Conservation (phyloP, 2,888 invertebrate genomes). For the Ectemnius continuus region DNA sequence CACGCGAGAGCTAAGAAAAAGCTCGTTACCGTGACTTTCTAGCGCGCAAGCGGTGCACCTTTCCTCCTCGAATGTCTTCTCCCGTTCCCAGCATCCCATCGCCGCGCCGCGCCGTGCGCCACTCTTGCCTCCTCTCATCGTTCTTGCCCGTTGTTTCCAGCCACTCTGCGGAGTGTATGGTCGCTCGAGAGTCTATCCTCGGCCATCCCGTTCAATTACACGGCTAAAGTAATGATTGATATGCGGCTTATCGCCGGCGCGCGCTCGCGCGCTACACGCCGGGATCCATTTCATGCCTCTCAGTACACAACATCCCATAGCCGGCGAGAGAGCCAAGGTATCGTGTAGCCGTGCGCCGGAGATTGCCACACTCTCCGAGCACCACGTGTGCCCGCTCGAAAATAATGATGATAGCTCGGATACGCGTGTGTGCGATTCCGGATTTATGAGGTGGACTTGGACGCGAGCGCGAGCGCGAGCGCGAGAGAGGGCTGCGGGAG, state of each 20-base stretch:
- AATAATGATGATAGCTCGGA: conserved; percentile 51
- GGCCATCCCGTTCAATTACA: conserved; percentile 57
- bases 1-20: conserved; percentile 58
- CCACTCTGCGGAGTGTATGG: no score
- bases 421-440: conserved; percentile 18
- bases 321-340: not conserved
- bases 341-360: not conserved
- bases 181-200: no score
- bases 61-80: conserved; percentile 31
- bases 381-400: conserved; percentile 38
- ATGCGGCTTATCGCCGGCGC: conserved; percentile 42
- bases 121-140: not conserved
- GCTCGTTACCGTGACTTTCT: conserved; percentile 56
- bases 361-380: not conserved
- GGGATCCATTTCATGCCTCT: conserved; percentile 48
- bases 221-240: conserved; percentile 58
- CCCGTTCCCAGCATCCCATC: not conserved
- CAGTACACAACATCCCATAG: conserved; percentile 17
- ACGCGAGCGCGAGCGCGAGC: no score
- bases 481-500: no score
- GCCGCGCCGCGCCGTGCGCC: not conserved
- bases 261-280: conserved; percentile 28
- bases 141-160: no score
- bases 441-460: conserved; percentile 54
- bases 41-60: conserved; percentile 31